Percentiles rank a stretch among this genome's conserved stretches.
These are phyloP conservation scores for Elysia chlorotica DNA, from an alignment of 1,140 invertebrate genomes.

Conservation along the genomic window DNA sequence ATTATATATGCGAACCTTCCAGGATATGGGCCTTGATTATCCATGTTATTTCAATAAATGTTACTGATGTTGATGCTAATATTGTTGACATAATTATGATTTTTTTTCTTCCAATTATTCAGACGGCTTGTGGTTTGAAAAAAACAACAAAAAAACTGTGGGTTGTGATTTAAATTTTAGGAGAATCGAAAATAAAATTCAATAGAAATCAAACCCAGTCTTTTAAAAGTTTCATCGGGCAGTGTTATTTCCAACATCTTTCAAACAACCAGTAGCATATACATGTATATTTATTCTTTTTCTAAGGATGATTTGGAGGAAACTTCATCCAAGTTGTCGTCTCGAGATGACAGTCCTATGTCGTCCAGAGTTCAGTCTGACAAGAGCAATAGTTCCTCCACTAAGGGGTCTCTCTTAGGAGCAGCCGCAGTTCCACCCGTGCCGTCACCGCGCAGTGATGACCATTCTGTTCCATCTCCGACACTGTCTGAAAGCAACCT, in stretches of 20 bases:
- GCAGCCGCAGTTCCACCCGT: background rate
- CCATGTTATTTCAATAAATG: too few relatives aligned
- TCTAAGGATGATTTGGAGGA: background rate
- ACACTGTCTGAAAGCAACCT: constrained; percentile 21
- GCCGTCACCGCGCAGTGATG: background rate
- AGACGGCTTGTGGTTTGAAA: background rate
- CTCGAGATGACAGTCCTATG: constrained; percentile 15
- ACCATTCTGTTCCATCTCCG: constrained; percentile 3
- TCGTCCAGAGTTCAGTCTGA: constrained; percentile 16
- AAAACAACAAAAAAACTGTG: background rate
- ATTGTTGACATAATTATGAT: too few relatives aligned
- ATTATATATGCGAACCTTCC: too few relatives aligned
- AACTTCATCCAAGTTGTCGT: constrained; percentile 21
- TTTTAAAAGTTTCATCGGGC: too few relatives aligned
- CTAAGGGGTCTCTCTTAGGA: too few relatives aligned
- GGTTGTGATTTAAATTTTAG: background rate
- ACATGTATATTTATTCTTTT: too few relatives aligned
- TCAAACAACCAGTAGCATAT: too few relatives aligned
- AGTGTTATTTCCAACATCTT: too few relatives aligned
- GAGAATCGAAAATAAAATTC: too few relatives aligned
- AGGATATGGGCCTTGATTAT: too few relatives aligned
- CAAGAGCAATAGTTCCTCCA: background rate
- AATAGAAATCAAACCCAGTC: background rate
- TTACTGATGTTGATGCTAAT: too few relatives aligned
- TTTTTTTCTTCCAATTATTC: too few relatives aligned